phyloP scores from a whole-genome alignment of 2,113 vertebrate genomes.

The Trogon surrucura region DNA sequence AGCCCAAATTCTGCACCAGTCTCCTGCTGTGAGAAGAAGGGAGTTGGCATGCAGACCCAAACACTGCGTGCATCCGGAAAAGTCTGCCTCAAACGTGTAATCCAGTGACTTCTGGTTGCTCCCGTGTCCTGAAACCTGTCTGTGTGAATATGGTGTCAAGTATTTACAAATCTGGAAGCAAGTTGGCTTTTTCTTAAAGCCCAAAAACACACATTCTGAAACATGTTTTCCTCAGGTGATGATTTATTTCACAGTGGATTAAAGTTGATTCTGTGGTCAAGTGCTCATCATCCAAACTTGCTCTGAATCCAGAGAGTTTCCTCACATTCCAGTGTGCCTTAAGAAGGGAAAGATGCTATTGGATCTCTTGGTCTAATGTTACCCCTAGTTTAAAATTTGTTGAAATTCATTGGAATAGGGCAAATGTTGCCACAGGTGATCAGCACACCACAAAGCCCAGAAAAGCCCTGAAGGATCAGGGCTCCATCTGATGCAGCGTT shows the following conservation, averaged over 20 bases:
- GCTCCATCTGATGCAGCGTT: neutral
- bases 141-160: neutral
- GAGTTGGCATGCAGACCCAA: neutral
- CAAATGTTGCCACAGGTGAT: neutral
- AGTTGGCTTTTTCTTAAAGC: neutral
- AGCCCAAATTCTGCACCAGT: neutral
- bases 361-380: neutral
- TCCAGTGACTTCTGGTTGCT: neutral
- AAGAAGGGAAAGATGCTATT: neutral
- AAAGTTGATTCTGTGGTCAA: neutral
- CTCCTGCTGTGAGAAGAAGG: neutral
- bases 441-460: neutral
- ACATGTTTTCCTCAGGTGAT: neutral
- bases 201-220: neutral
- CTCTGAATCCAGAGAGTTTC: neutral
- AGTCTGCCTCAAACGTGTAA: neutral
- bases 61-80: neutral
- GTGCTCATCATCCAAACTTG: neutral
- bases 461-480: neutral
- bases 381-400: conserved; percentile 9
- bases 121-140: neutral
- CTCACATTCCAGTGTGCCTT: neutral
- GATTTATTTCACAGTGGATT: neutral
- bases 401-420: neutral
- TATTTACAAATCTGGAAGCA: neutral